Evolutionary conservation across 2,888 invertebrate genomes (phyloP), one percentile per base, ranked within the genome.

Genomic region (Euspilapteryx auroguttella): DNA sequence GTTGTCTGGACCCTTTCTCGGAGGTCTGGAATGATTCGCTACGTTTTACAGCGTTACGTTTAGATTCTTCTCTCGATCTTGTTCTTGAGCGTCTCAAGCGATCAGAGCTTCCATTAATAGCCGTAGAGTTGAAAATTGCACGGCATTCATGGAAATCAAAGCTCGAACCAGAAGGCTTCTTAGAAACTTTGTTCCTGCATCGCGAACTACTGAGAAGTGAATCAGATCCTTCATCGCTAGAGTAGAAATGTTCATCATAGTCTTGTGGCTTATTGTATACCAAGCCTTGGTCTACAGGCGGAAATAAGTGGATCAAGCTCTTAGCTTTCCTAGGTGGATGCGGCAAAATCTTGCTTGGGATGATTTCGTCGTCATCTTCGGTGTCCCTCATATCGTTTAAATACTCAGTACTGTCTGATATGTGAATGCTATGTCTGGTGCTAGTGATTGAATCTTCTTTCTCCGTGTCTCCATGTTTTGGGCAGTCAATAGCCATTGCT

Each of bases 241-340:
- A 80, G 42, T 79, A 81, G 36, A 69, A 65, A 26, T 59, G 68
- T 10, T 81, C 80, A 37, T 82, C 80, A 34, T 80, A 81, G 17
- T 17, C 17, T 28, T 61, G 59, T 37, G 66, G 79, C 54, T 66
- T 80, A 52, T 55, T 79, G 51, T 76, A 81, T 32, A 79, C 54
- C 13, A 79, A 45, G 28, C 76, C 77, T 45, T 80, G 61, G 12
- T 85, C 86, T 11, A 79, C 79, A 3, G 79, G 71, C 35, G 82
- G 80, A 24, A 84, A 83, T 26, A 87, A 62, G 55, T 87, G 87
- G 3, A 85, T 79, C 28, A 88, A 55, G 30, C 87, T 88, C 31
- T 85, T 80, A 0, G 87, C 79, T 52, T 86, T 84, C 37, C 89
- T 78, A 0, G 90, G 90, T 25, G 91, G 90, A 50, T 89, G 88